Evolutionary conservation across 2,113 vertebrate genomes (phyloP).

Genomic region (Proterorhinus semilunaris): DNA sequence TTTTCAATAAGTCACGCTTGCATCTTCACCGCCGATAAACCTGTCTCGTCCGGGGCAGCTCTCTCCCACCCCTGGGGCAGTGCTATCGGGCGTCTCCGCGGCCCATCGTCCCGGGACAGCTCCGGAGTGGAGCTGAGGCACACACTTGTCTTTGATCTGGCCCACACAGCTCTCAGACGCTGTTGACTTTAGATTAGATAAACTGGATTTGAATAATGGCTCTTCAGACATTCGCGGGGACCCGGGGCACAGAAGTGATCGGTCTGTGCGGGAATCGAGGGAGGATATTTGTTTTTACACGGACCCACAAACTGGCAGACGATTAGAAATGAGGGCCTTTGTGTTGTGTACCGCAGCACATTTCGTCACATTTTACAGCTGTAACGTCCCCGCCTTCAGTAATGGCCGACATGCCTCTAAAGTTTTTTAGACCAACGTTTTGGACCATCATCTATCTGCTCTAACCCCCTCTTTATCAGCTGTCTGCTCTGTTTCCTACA

Average conservation of each 20-base stretch:
- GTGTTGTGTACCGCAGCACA: too few relatives aligned
- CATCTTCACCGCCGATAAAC: slow-evolving; percentile 14
- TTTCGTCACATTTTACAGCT: too few relatives aligned
- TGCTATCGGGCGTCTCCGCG: slow-evolving; percentile 42
- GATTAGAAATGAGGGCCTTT: too few relatives aligned
- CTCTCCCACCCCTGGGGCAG: not conserved
- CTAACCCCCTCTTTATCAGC: slow-evolving; percentile 30
- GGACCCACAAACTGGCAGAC: not conserved
- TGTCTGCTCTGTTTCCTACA: slow-evolving; percentile 35
- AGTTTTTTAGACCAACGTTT: too few relatives aligned
- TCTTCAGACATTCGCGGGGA: slow-evolving; percentile 36
- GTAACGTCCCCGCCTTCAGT: too few relatives aligned
- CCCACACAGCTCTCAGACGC: slow-evolving; percentile 41
- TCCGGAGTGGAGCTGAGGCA: slow-evolving; percentile 24
- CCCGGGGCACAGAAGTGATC: not conserved
- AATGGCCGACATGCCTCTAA: too few relatives aligned
- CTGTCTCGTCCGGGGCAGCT: not conserved
- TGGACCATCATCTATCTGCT: slow-evolving; percentile 27
- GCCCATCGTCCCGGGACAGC: slow-evolving; percentile 28
- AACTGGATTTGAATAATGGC: slow-evolving; percentile 49
- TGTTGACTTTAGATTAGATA: slow-evolving; percentile 63
- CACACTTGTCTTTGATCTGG: slow-evolving; percentile 57
- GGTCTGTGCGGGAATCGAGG: not conserved
- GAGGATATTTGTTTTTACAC: not conserved
- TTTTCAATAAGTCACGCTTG: not conserved